Base-by-base conservation (phyloP, 2,888 invertebrate species). In the Agrochola macilenta region DNA sequence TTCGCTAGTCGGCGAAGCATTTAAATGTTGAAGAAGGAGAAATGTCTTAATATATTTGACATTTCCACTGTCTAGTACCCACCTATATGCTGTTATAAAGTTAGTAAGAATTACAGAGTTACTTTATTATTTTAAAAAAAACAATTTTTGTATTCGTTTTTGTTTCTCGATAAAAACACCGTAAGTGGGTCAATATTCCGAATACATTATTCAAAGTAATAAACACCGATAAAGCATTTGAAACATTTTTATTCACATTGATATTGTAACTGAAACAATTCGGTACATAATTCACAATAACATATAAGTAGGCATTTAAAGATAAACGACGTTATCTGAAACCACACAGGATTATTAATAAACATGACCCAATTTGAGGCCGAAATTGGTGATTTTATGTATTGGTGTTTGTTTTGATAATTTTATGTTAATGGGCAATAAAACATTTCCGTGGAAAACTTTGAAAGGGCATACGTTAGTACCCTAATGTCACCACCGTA, bases 281-380 rank as follows among this genome's bases (percentile, higher is more conserved):
- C 70, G 69, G 63, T 69, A 72, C 52, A 69, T 79, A 65, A 76
- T 79, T 79, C 64, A 80, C 73, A 79, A 85, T 76, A 76, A 75
- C 46, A 73, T 69, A 39, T 71, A 81, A 66, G 60, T 84, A 81
- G 69, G 80, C 57, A 80, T 83, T 70, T 26, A 76, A 49, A 83
- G 87, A 87, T 87, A 87, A 84, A 76, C 35, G 9, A 9, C 65
- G 81, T 85, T 87, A 87, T 87, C 87, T 73, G 76, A 74, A 73
- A 83, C 69, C 73, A 71, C 39, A 74, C 52, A 68, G 76, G 65
- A 80, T 79, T 86, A 87, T 79, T 78, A 82, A 80, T 80, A 83
- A 85, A 81, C 80, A 84, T 87, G 87, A 87, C 87, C 87, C 76
- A 86, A 78, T 81, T 87, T 81, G 11, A 75, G 57, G 75, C 76